These are phyloP conservation scores for Apodemus agrarius DNA, from an alignment of 2,797 vertebrate genomes.

Conservation along the genomic window DNA sequence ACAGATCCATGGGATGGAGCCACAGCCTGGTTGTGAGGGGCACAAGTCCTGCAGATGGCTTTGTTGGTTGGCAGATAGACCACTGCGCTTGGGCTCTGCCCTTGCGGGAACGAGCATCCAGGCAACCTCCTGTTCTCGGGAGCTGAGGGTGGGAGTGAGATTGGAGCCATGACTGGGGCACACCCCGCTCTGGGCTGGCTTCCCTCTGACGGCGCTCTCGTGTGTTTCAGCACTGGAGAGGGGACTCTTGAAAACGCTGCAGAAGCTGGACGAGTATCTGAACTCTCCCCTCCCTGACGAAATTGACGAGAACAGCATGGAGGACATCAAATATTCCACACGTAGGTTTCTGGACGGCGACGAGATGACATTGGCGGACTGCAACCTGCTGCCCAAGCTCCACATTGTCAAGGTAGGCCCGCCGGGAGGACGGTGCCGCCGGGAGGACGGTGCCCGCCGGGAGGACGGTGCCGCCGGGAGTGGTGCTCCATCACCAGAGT, in stretches of 20 bases:
- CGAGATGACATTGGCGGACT: slow-evolving; percentile 98
- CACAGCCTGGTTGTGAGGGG: neutral
- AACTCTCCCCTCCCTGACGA: slow-evolving; percentile 95
- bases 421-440: neutral
- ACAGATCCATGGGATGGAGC: neutral
- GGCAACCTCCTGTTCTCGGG: neutral
- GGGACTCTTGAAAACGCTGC: slow-evolving; percentile 95
- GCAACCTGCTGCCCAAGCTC: slow-evolving; percentile 98
- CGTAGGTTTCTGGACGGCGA: slow-evolving; percentile 97
- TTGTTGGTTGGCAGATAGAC: neutral
- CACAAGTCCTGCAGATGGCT: neutral
- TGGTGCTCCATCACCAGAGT: rapidly evolving
- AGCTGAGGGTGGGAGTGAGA: neutral
- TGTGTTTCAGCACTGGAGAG: slow-evolving; percentile 91
- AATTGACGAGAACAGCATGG: slow-evolving; percentile 98
- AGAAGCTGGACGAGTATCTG: slow-evolving; percentile 98
- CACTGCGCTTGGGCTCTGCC: neutral
- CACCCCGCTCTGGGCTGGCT: neutral
- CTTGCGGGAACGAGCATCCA: too few species aligned
- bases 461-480: too few species aligned
- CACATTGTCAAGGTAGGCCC: slow-evolving; percentile 96
- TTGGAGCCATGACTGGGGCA: neutral
- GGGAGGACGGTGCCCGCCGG: rapidly evolving
- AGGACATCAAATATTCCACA: slow-evolving; percentile 92
- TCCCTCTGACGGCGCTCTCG: neutral